phyloP scores from a whole-genome alignment of 2,797 vertebrate genomes.

The Etheostoma nigrum region DNA sequence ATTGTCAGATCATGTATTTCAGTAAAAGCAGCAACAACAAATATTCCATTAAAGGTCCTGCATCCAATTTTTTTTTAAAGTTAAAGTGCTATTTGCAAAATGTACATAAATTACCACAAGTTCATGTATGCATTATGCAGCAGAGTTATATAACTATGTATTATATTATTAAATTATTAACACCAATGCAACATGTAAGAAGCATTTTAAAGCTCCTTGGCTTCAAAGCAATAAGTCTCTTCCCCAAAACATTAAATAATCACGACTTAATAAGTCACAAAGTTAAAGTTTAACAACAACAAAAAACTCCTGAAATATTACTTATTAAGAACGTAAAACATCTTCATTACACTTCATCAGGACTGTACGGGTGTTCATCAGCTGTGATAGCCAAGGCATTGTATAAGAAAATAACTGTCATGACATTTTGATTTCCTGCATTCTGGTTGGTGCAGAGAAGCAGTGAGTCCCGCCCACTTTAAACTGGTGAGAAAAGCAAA shows the following conservation, averaged over 20 bases:
- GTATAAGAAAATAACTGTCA: neutral
- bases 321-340: neutral
- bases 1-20: neutral
- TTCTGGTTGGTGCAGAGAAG: neutral
- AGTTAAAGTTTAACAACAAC: neutral
- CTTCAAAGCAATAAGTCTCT: neutral
- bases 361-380: neutral
- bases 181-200: neutral
- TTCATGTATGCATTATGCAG: neutral
- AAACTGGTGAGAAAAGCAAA: neutral
- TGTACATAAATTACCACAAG: neutral
- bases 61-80: neutral
- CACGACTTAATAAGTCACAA: neutral
- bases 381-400: neutral
- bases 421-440: neutral
- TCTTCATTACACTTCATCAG: neutral
- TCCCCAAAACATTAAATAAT: neutral
- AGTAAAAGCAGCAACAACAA: neutral
- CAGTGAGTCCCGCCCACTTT: neutral
- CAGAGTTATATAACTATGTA: neutral
- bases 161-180: conserved; percentile 5
- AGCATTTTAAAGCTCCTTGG: neutral
- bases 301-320: neutral
- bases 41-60: neutral
- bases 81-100: too few species aligned